These are phyloP conservation scores for Mactra quadrangularis DNA, from an alignment of 1,140 invertebrate species.

Conservation along the genomic window DNA sequence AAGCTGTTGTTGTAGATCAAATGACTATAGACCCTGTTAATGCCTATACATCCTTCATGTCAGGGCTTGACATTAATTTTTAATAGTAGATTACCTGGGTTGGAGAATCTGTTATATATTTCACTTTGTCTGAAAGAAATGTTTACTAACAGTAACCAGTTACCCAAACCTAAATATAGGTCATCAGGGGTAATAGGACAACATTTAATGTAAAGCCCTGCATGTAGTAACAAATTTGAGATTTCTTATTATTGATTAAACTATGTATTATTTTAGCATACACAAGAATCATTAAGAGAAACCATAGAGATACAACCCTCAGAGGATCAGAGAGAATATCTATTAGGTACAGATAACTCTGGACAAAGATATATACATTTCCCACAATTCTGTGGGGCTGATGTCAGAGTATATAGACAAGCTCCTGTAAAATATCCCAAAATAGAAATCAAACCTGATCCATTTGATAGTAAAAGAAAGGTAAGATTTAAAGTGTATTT, in stretches of 20 bases:
- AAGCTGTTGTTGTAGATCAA: no score
- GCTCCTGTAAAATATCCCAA: constrained; percentile 67
- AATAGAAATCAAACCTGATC: constrained; percentile 54
- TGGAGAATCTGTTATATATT: no score
- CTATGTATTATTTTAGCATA: constrained; percentile 76
- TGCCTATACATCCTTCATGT: no score
- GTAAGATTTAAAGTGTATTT: neutral
- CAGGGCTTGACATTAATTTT: no score
- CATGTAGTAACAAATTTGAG: neutral
- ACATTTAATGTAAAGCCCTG: no score
- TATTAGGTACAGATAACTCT: constrained; percentile 85
- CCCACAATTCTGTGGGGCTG: constrained; percentile 86
- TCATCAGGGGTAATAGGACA: no score
- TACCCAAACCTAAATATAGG: no score
- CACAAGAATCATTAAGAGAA: constrained; percentile 83
- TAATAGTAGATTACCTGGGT: no score
- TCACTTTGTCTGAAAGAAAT: no score
- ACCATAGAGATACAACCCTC: constrained; percentile 81
- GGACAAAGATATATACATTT: constrained; percentile 87
- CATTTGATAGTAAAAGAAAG: constrained; percentile 59
- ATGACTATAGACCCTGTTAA: no score
- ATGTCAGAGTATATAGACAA: constrained; percentile 86
- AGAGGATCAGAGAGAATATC: constrained; percentile 80
- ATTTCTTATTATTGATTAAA: neutral
- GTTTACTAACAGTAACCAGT: no score